phyloP scores from a whole-genome alignment of 2,888 invertebrate species.

The Eupithecia vulgata region DNA sequence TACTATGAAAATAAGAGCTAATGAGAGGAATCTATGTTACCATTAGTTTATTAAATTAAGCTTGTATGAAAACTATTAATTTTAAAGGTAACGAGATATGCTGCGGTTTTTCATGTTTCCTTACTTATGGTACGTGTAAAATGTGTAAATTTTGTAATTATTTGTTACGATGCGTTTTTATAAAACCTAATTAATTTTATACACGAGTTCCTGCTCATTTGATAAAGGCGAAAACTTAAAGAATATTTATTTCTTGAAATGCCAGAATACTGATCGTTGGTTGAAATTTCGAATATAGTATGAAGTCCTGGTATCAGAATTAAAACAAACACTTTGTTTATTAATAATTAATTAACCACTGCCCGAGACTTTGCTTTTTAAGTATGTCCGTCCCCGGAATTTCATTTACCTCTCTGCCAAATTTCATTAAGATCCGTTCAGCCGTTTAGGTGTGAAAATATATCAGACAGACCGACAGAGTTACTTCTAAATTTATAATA shows the following conservation, averaged over 20 bases:
- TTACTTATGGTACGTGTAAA: neutral
- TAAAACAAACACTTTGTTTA: neutral
- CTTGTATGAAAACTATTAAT: slow-evolving; percentile 8
- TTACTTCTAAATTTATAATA: too few relatives aligned
- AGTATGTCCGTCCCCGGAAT: too few relatives aligned
- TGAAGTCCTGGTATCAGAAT: too few relatives aligned
- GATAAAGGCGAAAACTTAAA: neutral
- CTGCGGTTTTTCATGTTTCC: neutral
- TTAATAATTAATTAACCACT: too few relatives aligned
- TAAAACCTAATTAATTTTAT: neutral
- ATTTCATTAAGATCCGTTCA: too few relatives aligned
- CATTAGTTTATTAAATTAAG: neutral
- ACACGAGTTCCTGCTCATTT: neutral
- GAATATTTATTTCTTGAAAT: neutral
- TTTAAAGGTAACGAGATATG: slow-evolving; percentile 1
- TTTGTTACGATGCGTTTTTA: neutral
- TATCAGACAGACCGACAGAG: too few relatives aligned
- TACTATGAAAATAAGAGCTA: neutral
- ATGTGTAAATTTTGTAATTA: neutral
- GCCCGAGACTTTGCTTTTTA: too few relatives aligned
- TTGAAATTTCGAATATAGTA: neutral
- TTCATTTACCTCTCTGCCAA: too few relatives aligned
- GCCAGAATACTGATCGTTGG: neutral
- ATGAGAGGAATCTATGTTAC: neutral
- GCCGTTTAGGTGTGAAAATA: too few relatives aligned